Evolutionary conservation across 1,140 invertebrate species (phyloP).

Genomic region (Pseudomyrmex sp.): DNA sequence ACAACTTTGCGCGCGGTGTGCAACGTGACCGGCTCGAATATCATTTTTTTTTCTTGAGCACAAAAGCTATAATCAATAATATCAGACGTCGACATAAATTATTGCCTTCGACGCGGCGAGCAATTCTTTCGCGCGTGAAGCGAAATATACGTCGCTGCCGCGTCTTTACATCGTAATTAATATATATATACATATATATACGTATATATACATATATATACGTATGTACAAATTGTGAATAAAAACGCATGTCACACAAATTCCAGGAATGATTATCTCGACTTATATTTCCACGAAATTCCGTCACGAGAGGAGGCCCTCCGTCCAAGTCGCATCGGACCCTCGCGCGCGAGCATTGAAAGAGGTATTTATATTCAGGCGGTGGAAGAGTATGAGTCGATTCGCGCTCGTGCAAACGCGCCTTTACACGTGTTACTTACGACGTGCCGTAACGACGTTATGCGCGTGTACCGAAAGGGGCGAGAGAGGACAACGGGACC

Average conservation of each 20-base stretch:
- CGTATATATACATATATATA: no score
- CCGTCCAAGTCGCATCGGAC: background rate
- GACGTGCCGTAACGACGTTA: slow-evolving; percentile 72
- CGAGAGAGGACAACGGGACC: background rate
- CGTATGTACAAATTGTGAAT: slow-evolving; percentile 18
- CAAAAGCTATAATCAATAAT: slow-evolving; percentile 15
- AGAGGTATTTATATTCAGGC: slow-evolving; percentile 66
- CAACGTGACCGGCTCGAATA: background rate
- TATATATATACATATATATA: no score
- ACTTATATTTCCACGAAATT: slow-evolving; percentile 71
- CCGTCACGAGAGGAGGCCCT: background rate
- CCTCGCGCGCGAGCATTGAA: no score
- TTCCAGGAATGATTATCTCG: slow-evolving; percentile 68
- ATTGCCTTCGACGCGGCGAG: slow-evolving; percentile 5
- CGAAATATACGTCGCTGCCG: slow-evolving; percentile 23
- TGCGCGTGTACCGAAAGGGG: slow-evolving; percentile 4
- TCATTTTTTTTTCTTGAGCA: slow-evolving; percentile 11
- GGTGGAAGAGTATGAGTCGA: slow-evolving; percentile 33
- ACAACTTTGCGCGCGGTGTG: background rate
- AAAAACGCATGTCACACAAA: slow-evolving; percentile 27
- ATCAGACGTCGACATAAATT: slow-evolving; percentile 22
- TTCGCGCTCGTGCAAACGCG: slow-evolving; percentile 63
- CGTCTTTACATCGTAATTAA: slow-evolving; percentile 57
- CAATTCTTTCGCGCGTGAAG: background rate
- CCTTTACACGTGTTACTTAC: slow-evolving; percentile 72